Conservation (phyloP, 2,113 vertebrate species). For the Bubalus kerabau region DNA sequence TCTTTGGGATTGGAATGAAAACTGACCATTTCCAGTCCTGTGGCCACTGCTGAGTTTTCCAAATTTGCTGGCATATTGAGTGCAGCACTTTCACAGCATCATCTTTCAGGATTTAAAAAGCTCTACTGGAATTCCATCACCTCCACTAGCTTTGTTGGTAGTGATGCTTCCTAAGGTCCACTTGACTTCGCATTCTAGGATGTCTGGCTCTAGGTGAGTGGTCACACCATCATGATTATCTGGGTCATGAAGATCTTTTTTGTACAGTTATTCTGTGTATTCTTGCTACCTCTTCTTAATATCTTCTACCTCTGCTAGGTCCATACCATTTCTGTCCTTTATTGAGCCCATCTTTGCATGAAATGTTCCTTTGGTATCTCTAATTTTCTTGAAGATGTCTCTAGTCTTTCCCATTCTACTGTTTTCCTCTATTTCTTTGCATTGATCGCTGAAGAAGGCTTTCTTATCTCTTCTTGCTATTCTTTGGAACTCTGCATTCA, state of each 20-base stretch:
- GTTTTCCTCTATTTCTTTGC: neutral
- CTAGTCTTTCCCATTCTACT: neutral
- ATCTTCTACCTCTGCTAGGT: neutral
- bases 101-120: neutral
- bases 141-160: neutral
- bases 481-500: neutral
- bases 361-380: neutral
- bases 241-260: neutral
- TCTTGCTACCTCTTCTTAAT: neutral
- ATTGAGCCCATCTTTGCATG: neutral
- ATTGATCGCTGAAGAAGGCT: neutral
- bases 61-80: neutral
- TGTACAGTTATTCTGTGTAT: neutral
- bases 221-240: neutral
- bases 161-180: neutral
- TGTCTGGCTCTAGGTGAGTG: neutral
- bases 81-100: neutral
- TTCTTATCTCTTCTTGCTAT: neutral
- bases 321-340: neutral
- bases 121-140: neutral
- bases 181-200: neutral
- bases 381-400: neutral
- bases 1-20: neutral
- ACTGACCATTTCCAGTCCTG: neutral
- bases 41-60: neutral